Evolutionary conservation across 2,797 vertebrate species (phyloP).

Genomic region (Esox masquinongy): DNA sequence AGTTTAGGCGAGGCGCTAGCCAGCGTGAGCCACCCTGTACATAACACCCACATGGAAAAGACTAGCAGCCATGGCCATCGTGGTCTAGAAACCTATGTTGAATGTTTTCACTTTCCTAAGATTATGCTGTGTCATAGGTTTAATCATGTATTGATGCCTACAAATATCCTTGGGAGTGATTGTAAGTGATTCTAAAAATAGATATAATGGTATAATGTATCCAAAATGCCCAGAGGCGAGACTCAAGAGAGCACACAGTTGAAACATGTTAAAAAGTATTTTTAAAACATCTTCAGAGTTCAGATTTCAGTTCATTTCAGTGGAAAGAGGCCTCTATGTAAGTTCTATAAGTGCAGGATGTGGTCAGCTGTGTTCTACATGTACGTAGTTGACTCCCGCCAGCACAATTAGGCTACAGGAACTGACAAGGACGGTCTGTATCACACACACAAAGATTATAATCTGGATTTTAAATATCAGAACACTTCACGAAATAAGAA

Average conservation of each 20-base stretch:
- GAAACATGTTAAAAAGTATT: neutral
- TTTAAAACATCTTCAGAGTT: neutral
- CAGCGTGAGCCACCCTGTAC: neutral
- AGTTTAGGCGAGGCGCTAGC: neutral
- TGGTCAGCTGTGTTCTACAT: slow-evolving; percentile 17
- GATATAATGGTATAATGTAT: neutral
- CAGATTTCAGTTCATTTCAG: slow-evolving; percentile 34
- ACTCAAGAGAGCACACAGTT: neutral
- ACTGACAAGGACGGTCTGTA: neutral
- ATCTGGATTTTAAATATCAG: neutral
- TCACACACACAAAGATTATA: slow-evolving; percentile 1
- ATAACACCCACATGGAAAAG: neutral
- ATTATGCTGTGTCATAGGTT: neutral
- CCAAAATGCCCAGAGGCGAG: neutral
- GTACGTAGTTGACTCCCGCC: neutral
- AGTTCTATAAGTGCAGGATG: slow-evolving; percentile 43
- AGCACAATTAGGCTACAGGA: neutral
- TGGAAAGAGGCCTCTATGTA: slow-evolving; percentile 11
- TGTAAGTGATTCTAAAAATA: neutral
- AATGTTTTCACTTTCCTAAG: neutral
- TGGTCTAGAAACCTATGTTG: neutral
- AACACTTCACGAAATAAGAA: neutral
- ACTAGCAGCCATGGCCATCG: neutral
- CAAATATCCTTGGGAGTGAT: neutral
- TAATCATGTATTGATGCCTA: neutral